Evolutionary conservation across 2,797 vertebrate genomes (phyloP).

Genomic region (Intellagama lesueurii): DNA sequence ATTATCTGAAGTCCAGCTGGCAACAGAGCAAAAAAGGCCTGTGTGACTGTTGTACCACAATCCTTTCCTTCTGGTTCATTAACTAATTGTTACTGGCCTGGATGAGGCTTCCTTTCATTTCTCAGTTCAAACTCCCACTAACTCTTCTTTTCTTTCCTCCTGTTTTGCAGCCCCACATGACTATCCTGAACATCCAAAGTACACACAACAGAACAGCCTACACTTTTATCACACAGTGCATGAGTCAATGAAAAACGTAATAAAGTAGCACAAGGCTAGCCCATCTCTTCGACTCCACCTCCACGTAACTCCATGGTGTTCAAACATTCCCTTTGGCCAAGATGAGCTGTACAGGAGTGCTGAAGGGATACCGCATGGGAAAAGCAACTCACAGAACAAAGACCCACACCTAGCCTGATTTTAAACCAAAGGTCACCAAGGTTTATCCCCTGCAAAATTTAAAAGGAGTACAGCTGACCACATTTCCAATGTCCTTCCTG

Average conservation of each 20-base stretch:
- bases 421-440: not conserved
- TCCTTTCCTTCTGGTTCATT: constrained; percentile 2
- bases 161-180: not conserved
- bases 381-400: not conserved
- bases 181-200: not conserved
- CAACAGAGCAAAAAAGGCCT: not conserved
- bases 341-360: not conserved
- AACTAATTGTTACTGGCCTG: not conserved
- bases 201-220: not conserved
- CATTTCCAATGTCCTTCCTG: too few relatives aligned
- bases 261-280: not conserved
- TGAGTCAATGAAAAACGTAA: not conserved
- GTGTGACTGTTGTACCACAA: not conserved
- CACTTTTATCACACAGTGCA: not conserved
- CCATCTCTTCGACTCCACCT: not conserved
- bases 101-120: not conserved
- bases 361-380: not conserved
- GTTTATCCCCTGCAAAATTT: not conserved
- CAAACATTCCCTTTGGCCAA: not conserved
- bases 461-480: not conserved
- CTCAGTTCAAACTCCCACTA: constrained; percentile 16
- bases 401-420: not conserved
- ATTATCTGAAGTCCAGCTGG: not conserved
- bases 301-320: not conserved
- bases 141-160: not conserved